Evolutionary conservation across 2,888 invertebrate species (phyloP).

Genomic region (Orthosia cruda): DNA sequence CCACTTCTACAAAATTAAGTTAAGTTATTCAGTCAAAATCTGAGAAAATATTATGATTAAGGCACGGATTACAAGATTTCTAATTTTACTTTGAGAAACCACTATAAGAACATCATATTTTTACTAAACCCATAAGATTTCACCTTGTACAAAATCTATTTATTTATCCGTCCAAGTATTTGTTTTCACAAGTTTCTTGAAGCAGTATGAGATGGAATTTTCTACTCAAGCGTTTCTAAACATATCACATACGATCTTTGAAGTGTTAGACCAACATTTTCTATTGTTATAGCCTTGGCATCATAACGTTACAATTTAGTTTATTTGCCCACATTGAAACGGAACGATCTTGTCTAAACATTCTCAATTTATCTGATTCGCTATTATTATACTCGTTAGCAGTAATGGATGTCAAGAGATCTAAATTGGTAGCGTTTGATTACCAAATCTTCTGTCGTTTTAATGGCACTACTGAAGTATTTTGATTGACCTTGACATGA

Average conservation of each 20-base stretch:
- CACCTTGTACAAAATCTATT: constrained; percentile 53
- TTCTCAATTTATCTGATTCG: constrained; percentile 77
- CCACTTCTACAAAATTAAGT: no score
- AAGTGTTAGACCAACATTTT: constrained; percentile 83
- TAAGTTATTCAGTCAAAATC: not conserved
- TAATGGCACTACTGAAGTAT: constrained; percentile 42
- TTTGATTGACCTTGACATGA: constrained; percentile 70
- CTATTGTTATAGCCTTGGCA: constrained; percentile 87
- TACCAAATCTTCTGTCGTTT: constrained; percentile 41
- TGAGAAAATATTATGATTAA: not conserved
- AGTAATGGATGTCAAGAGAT: constrained; percentile 62
- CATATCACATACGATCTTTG: constrained; percentile 70
- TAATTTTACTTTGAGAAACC: constrained; percentile 13
- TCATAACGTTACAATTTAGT: constrained; percentile 73
- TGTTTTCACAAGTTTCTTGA: constrained; percentile 66
- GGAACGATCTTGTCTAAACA: constrained; percentile 81
- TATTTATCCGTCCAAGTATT: constrained; percentile 62
- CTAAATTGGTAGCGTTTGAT: constrained; percentile 49
- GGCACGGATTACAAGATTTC: constrained; percentile 5
- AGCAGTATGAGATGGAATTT: constrained; percentile 45
- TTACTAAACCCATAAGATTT: constrained; percentile 33
- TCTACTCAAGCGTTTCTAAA: constrained; percentile 56
- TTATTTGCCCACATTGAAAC: constrained; percentile 80
- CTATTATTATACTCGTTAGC: constrained; percentile 83
- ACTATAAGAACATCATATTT: constrained; percentile 30